A percentile compares a stretch with the other conserved stretches of the same genome.
Conservation (phyloP, 2,113 vertebrate species). For the Spea bombifrons region DNA sequence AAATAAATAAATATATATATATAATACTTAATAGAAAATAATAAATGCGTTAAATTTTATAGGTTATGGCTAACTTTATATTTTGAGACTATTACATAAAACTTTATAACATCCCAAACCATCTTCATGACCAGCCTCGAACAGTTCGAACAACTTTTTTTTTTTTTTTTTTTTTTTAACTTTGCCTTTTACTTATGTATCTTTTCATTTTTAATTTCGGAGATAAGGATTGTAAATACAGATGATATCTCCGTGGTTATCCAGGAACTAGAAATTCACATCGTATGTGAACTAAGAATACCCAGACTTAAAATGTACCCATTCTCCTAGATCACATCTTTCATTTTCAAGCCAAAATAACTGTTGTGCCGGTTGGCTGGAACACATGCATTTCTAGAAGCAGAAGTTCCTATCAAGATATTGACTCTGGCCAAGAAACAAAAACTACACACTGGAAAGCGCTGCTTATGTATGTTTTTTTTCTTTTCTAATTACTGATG, state of each 20-base stretch:
- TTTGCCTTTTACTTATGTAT: slow-evolving; percentile 33
- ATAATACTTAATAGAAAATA: no score
- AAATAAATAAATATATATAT: no score
- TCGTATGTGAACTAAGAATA: slow-evolving; percentile 21
- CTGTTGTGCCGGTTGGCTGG: background rate
- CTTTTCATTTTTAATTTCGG: slow-evolving; percentile 42
- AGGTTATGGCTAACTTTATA: background rate
- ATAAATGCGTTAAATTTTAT: no score
- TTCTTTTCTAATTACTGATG: background rate
- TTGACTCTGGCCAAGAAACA: slow-evolving; percentile 6
- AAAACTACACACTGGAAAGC: slow-evolving; percentile 2
- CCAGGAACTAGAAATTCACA: slow-evolving; percentile 26
- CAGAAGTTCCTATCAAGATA: slow-evolving; percentile 12
- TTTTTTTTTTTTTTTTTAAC: background rate
- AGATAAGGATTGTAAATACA: slow-evolving; percentile 45
- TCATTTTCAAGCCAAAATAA: slow-evolving; percentile 31
- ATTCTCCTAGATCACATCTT: slow-evolving; percentile 39
- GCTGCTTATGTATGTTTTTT: background rate
- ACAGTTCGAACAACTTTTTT: no score
- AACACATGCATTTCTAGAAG: background rate
- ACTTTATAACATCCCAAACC: background rate
- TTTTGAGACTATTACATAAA: background rate
- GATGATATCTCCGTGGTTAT: slow-evolving; percentile 36
- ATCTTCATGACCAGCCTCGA: background rate
- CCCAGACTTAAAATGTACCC: slow-evolving; percentile 28